Evolutionary conservation across 2,888 invertebrate genomes (phyloP), one percentile per base, ranked within the genome.

Genomic region (Synanthedon tipuliformis): DNA sequence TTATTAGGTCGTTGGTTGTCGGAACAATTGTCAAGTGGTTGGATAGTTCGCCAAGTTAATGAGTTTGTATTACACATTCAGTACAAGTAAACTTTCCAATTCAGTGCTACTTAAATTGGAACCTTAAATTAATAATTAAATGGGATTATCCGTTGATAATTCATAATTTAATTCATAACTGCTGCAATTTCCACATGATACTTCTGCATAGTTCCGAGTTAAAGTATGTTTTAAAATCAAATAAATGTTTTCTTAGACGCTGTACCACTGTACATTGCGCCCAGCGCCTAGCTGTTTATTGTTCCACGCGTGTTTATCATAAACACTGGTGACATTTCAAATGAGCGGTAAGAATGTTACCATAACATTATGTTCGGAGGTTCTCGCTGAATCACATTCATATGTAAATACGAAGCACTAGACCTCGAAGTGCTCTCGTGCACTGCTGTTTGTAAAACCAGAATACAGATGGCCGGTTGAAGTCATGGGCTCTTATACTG

Each of bases 261-360:
- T 45, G 45, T 7, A 55, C 51, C 55, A 51, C 53, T 56, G 60
- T 13, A 41, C 40, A 4, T 40, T 23, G 12, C 51, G 15, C 13
- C 48, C 50, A 50, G 41, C 52, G 4, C 18, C 55, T 50, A 52
- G 45, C 49, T n/a, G 65, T 64, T 65, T 65, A 69, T 69, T 65
- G 65, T 64, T 58, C 56, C 58, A 56, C 57, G 58, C 55, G 51
- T 63, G 64, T 70, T 68, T 71, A 70, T 70, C 64, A 70, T 64
- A 74, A 69, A 68, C 64, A 71, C 59, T 65, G 67, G 61, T 60
- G 64, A 71, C 66, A 65, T 59, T 57, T 61, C 53, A 58, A 60
- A 64, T 61, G 62, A 57, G 63, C 59, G 61, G 62, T 65, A 63
- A 69, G 63, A 60, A 61, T 64, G 64, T 65, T 64, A 62, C 62